A percentile compares a stretch with the other conserved stretches of the same genome.
Evolutionary conservation across 2,113 vertebrate genomes (phyloP).

Genomic region (Ameiurus melas): DNA sequence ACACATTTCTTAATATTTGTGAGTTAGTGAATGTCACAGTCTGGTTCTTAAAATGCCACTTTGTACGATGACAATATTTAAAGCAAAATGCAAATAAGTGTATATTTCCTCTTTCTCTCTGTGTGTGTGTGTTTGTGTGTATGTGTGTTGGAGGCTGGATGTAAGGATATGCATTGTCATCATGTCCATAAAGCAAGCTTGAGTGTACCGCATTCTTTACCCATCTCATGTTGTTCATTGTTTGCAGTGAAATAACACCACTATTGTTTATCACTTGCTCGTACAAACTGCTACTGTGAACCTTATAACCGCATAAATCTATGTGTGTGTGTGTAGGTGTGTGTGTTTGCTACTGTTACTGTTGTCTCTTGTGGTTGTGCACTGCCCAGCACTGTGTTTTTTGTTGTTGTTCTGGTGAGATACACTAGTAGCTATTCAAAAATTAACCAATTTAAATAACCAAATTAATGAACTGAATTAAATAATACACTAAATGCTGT

Average conservation of each 20-base stretch:
- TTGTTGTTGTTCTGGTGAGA: not conserved
- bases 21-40: not conserved
- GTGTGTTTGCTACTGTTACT: not conserved
- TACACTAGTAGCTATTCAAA: not conserved
- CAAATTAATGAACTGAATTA: not conserved
- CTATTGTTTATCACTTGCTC: not conserved
- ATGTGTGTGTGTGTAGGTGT: not conserved
- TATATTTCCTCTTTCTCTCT: not conserved
- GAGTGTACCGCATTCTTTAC: not conserved
- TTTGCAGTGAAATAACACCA: not conserved
- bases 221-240: conserved; percentile 29
- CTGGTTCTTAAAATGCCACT: not conserved
- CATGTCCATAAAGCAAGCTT: not conserved
- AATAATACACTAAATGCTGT: not conserved
- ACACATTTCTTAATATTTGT: not conserved
- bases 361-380: not conserved
- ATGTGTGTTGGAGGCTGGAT: not conserved
- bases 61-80: not conserved
- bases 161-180: not conserved
- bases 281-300: conserved; percentile 30
- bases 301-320: not conserved
- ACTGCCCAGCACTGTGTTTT: not conserved
- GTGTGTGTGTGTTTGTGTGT: not conserved
- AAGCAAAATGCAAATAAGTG: not conserved
- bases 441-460: not conserved